These are phyloP conservation scores for Columba livia DNA, from an alignment of 2,113 vertebrate species.

Conservation along the genomic window DNA sequence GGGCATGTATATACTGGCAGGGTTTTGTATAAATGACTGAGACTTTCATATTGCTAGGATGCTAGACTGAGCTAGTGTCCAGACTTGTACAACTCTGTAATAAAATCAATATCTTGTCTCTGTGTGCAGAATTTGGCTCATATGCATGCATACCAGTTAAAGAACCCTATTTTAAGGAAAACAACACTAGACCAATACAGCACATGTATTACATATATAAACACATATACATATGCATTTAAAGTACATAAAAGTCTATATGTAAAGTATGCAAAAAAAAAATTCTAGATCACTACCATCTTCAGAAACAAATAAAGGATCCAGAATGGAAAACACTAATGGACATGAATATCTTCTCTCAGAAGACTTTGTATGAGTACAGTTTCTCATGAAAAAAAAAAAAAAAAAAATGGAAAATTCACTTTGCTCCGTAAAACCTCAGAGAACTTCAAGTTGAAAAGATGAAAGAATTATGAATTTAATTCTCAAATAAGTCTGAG, in stretches of 20 bases:
- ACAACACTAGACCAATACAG: background rate
- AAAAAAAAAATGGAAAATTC: background rate
- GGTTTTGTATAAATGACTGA: no score
- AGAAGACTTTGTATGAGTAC: background rate
- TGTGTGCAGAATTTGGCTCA: no score
- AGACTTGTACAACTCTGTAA: no score
- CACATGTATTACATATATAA: fast-evolving
- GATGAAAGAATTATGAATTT: background rate
- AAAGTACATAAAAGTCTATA: background rate
- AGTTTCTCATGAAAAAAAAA: background rate
- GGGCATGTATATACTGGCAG: no score
- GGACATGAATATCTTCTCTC: background rate
- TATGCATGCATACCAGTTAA: no score
- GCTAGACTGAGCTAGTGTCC: no score
- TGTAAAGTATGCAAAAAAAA: background rate
- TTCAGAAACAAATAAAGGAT: background rate
- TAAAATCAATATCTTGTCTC: no score
- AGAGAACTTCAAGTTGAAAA: background rate
- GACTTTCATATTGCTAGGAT: no score
- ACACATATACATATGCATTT: background rate
- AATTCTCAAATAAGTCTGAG: background rate
- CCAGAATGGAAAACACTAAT: background rate
- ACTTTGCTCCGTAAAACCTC: background rate
- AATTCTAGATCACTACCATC: background rate
- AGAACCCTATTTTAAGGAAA: no score